These are phyloP conservation scores for Liparis tanakae DNA, from an alignment of 2,797 vertebrate species.

Conservation along the genomic window DNA sequence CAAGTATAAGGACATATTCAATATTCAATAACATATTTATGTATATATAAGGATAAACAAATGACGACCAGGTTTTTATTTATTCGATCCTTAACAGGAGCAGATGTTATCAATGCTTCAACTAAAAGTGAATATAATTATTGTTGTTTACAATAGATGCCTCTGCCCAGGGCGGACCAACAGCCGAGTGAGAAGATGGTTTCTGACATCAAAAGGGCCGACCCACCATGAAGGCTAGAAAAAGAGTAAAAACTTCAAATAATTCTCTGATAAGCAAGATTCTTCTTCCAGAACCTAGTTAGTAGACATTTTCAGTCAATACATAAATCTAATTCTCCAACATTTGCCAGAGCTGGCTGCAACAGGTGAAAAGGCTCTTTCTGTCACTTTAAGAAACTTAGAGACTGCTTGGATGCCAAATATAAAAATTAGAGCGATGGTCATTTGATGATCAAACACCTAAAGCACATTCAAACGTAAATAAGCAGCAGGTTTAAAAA, in stretches of 20 bases:
- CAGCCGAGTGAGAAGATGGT: background rate
- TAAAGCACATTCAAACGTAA: constrained; percentile 5
- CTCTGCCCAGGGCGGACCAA: constrained; percentile 9
- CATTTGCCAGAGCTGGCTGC: background rate
- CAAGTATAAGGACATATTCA: background rate
- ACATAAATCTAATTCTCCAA: constrained; percentile 10
- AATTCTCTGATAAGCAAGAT: background rate
- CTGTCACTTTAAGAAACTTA: background rate
- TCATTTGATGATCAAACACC: constrained; percentile 4
- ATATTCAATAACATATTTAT: background rate
- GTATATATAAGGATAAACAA: background rate
- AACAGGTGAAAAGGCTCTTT: background rate
- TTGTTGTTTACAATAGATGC: constrained; percentile 14
- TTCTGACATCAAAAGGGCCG: constrained; percentile 10
- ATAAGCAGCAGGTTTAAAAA: constrained; percentile 10
- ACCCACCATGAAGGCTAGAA: background rate
- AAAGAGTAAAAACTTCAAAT: background rate
- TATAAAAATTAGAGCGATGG: background rate
- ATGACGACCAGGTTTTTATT: background rate
- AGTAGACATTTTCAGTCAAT: constrained; percentile 3
- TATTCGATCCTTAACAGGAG: background rate
- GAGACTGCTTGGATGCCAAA: no score
- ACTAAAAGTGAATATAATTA: constrained; percentile 11
- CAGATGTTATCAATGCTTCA: background rate
- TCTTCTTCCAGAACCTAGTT: background rate